Evolutionary conservation across 2,888 invertebrate species (phyloP).

Genomic region (Phorcus lineatus): DNA sequence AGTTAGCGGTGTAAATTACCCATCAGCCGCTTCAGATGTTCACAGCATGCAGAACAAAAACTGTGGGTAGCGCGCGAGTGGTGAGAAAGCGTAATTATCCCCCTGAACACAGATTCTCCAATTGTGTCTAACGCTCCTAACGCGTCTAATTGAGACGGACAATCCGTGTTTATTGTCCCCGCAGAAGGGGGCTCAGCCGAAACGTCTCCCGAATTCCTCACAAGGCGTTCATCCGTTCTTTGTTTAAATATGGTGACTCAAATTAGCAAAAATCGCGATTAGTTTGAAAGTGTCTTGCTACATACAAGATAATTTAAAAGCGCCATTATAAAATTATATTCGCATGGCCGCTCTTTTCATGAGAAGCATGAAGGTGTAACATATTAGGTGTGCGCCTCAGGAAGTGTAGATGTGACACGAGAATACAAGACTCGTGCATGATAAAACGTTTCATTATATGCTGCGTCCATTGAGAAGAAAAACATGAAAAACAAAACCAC

Average conservation of each 20-base stretch:
- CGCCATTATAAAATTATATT: not conserved
- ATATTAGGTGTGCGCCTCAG: not conserved
- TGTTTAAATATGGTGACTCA: not conserved
- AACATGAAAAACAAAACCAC: no score
- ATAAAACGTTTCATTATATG: no score
- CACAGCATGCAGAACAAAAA: no score
- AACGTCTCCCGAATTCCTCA: not conserved
- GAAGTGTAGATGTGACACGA: not conserved
- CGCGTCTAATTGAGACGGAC: not conserved
- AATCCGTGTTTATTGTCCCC: not conserved
- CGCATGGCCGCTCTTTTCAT: not conserved
- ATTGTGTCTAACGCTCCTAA: not conserved
- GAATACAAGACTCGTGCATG: no score
- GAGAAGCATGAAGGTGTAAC: not conserved
- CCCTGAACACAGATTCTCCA: not conserved
- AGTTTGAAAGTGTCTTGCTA: not conserved
- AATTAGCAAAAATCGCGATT: not conserved
- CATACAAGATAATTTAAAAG: not conserved
- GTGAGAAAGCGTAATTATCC: constrained; percentile 15
- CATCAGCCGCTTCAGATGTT: no score
- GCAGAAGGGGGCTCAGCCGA: not conserved
- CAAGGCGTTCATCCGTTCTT: not conserved
- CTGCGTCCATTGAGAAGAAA: no score
- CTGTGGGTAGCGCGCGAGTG: not conserved
- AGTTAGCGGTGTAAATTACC: no score